These are phyloP conservation scores for Mormyrops boulengeri DNA, from an alignment of 2,797 vertebrate genomes.

Conservation along the genomic window DNA sequence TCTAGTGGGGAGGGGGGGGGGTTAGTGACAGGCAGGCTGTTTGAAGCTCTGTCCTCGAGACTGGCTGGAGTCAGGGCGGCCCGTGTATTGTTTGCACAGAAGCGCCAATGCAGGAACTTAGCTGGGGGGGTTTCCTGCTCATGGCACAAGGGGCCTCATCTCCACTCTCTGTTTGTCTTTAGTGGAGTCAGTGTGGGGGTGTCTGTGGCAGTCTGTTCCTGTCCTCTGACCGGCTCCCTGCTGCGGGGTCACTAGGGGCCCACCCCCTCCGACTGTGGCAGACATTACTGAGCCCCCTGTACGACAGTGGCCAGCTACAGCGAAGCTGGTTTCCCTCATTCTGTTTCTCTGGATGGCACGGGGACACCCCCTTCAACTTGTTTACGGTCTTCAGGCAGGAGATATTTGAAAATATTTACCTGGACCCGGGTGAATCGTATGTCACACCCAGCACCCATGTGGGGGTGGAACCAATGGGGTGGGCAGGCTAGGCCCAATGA, in stretches of 20 bases:
- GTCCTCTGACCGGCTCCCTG: not conserved
- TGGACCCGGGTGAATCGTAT: not conserved
- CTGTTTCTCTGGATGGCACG: not conserved
- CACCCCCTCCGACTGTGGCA: not conserved
- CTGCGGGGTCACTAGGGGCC: not conserved
- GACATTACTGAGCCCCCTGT: not conserved
- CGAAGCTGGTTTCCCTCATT: not conserved
- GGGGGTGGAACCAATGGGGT: not conserved
- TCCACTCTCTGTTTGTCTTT: slow-evolving; percentile 47
- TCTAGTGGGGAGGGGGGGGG: not conserved
- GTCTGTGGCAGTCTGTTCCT: slow-evolving; percentile 41
- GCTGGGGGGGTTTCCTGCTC: slow-evolving; percentile 5
- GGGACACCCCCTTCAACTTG: not conserved
- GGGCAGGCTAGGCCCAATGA: not conserved
- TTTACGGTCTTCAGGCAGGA: not conserved
- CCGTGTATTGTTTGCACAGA: slow-evolving; percentile 14
- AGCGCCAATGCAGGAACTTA: not conserved
- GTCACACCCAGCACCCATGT: not conserved
- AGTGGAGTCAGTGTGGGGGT: slow-evolving; percentile 44
- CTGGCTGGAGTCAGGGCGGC: not conserved
- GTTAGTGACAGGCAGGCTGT: not conserved
- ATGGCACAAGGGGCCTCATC: slow-evolving; percentile 44
- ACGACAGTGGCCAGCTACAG: not conserved
- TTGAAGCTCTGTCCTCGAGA: not conserved
- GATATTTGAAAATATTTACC: slow-evolving; percentile 8